Evolutionary conservation across 1,140 invertebrate genomes (phyloP), one percentile per base, ranked within the genome.

Genomic region (Cotesia typhae): DNA sequence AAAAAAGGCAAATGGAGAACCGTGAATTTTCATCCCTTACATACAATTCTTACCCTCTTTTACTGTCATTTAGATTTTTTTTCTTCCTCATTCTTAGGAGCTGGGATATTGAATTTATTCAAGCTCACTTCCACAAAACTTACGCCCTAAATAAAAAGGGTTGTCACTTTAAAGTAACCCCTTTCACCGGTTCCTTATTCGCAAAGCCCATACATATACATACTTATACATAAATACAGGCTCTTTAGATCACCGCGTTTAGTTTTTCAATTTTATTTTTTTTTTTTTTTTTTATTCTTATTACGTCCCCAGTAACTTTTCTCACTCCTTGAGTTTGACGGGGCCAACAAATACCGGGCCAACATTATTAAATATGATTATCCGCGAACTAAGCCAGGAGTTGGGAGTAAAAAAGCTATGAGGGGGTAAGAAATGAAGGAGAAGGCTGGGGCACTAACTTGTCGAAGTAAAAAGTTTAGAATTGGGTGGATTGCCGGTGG

Each of bases 291-390:
- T 51, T 37, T 28, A 28, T 28, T 28, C 28, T 28, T 28, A 28
- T 65, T 41, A 47, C 52, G 17, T 59, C 60, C 38, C 4, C 10
- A 20, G 36, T 38, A 63, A 70, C 37, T 70, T 70, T 70, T 70
- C 59, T 69, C 70, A 63, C 61, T 53, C 35, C 14, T 68, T 69
- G 83, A 84, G 78, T 84, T 83, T 81, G 79, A 83, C 80, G 79
- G 68, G 79, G 14, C 70, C 73, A 82, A 85, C 41, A 86, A 85
- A 85, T 85, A 84, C 74, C 80, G 76, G 80, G 83, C 28, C 28
- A 28, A 85, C 81, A 82, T 85, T 85, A 86, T 85, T 86, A 86
- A 86, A 86, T 85, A 85, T 82, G 82, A 86, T 86, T 85, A 85
- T 82, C 83, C 80, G 71, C 35, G 67, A n/a, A 28, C 41, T 47